phyloP scores from a whole-genome alignment of 2,113 vertebrate genomes.

The Cairina moschata region DNA sequence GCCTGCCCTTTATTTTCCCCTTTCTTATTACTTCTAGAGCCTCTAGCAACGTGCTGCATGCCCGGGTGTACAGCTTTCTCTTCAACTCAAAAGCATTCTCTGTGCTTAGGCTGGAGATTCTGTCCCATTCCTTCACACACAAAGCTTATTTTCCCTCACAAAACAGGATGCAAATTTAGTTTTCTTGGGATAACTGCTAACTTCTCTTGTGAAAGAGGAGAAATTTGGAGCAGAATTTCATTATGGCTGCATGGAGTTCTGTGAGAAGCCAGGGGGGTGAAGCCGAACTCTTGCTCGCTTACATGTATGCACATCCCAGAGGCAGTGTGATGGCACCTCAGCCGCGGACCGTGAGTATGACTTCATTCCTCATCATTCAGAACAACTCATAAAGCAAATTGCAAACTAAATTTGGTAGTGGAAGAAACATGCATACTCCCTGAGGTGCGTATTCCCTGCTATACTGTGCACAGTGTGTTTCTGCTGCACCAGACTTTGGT shows the following conservation, averaged over 20 bases:
- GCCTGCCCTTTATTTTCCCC: neutral
- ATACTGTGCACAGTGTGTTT: fast-evolving
- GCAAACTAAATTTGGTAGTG: neutral
- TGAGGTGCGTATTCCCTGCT: neutral
- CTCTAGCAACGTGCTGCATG: neutral
- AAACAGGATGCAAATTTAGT: neutral
- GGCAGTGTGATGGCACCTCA: neutral
- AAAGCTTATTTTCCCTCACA: neutral
- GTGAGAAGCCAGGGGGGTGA: neutral
- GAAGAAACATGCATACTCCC: fast-evolving
- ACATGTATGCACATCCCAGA: neutral
- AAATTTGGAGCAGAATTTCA: neutral
- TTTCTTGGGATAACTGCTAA: neutral
- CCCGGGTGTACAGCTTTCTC: neutral
- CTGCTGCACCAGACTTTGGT: fast-evolving
- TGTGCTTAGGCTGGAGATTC: neutral
- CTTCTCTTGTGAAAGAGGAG: neutral
- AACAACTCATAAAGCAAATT: neutral
- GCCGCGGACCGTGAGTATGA: neutral
- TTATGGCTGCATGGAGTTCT: neutral
- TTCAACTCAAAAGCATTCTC: neutral
- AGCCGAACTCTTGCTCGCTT: neutral
- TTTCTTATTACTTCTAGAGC: neutral
- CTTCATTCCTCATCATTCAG: neutral
- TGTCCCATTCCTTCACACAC: neutral